Evolutionary conservation across 2,888 invertebrate species (phyloP), one percentile per base, ranked within the genome.

Genomic region (Bibio marci): DNA sequence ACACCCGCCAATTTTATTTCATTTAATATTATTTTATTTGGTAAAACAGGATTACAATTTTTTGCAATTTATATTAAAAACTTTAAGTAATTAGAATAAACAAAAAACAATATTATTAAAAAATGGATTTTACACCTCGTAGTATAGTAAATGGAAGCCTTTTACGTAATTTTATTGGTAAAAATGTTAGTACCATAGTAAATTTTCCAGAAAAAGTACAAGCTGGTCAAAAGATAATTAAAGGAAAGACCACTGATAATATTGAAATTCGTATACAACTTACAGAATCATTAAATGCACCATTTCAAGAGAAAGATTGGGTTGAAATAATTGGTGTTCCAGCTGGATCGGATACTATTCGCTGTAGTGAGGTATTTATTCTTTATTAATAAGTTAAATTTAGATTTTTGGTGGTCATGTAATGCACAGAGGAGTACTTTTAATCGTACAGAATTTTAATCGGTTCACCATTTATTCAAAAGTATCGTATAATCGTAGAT

Each of bases 251-350:
- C 1, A 38, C 43, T 1, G 45, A 45, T 35, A 51, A 54, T 14
- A 40, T 44, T 6, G 43, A 46, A 7, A 44, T 61, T 10, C 49
- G 51, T 2, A 52, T 60, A 0, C 49, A 43, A 14, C 37, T 60
- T 17, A 45, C 50, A 1, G 52, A 50, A 10, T 37, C 41, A 14
- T 13, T 45, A 2, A 43, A 39, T 38, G 25, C 39, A 14, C 38
- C 38, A 18, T n/a, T n/a, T n/a, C n/a, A n/a, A n/a, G n/a, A 43
- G 4, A 18, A 38, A 14, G 50, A 52, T 38, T 61, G 62, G 62
- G 52, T 60, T 17, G 61, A 61, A 47, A 47, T 61, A 0, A 58
- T 61, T 38, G 60, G 60, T 4, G 48, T 44, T 5, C 50, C 52
- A 17, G 45, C 48, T 22, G 50, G 53, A 2, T 40, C 44, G 2